phyloP scores from a whole-genome alignment of 1,140 invertebrate species.

The Wasmannia auropunctata region DNA sequence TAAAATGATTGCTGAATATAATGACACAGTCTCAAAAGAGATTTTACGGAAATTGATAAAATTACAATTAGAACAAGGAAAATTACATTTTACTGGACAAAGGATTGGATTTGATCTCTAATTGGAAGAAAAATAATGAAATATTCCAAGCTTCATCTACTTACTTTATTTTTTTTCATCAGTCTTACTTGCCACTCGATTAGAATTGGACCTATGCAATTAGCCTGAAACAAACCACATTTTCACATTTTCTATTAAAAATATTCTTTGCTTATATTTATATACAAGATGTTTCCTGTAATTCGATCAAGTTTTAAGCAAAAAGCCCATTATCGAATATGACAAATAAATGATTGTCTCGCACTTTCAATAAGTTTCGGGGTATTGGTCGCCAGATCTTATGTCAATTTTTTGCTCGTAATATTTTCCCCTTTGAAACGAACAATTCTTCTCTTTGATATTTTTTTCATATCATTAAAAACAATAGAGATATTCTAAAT shows the following conservation, averaged over 20 bases:
- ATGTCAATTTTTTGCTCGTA: too few species aligned
- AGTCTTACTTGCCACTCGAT: constrained; percentile 70
- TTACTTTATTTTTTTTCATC: constrained; percentile 1
- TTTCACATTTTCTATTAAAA: background rate
- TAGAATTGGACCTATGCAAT: constrained; percentile 72
- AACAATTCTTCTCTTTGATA: too few species aligned
- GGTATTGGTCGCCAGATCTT: too few species aligned
- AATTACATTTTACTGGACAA: background rate
- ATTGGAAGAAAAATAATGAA: background rate
- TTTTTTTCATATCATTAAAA: too few species aligned
- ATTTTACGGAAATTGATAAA: background rate
- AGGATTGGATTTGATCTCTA: background rate
- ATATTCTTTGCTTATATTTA: background rate
- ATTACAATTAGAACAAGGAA: background rate
- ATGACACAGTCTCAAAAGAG: background rate
- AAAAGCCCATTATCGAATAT: too few species aligned
- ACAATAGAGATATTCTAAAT: too few species aligned
- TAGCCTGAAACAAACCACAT: constrained; percentile 74
- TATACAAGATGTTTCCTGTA: too few species aligned
- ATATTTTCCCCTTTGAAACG: too few species aligned
- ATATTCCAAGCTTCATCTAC: background rate
- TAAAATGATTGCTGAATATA: background rate
- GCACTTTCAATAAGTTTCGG: too few species aligned
- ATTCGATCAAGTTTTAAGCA: too few species aligned
- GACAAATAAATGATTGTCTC: too few species aligned